Percentiles rank a stretch among this genome's conserved stretches.
These are phyloP conservation scores for Hydrotaea diabolus DNA, from an alignment of 2,888 invertebrate species.

Conservation along the genomic window DNA sequence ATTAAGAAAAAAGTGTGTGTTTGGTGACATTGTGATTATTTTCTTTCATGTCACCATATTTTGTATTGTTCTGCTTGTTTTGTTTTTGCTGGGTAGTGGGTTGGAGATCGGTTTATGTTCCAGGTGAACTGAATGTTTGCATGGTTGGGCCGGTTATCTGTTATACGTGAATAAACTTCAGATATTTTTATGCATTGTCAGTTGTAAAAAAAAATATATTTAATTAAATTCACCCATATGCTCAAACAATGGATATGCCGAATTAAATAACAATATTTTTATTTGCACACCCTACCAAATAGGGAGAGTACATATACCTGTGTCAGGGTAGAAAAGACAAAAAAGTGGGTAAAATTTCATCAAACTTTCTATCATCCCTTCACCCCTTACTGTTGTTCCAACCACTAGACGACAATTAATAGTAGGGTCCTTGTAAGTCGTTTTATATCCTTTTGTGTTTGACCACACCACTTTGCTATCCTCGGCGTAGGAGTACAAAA, in stretches of 20 bases:
- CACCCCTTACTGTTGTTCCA: too few relatives aligned
- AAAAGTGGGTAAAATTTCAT: too few relatives aligned
- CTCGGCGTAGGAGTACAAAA: too few relatives aligned
- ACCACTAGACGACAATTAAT: too few relatives aligned
- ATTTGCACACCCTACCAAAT: not conserved
- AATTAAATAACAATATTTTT: constrained; percentile 4
- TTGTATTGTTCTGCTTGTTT: not conserved
- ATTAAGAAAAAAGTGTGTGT: not conserved
- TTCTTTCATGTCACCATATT: constrained; percentile 12
- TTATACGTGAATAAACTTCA: constrained; percentile 32
- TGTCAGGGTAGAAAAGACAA: too few relatives aligned
- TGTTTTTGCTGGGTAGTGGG: not conserved
- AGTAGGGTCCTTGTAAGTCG: too few relatives aligned
- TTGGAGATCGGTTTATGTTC: constrained; percentile 20
- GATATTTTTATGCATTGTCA: constrained; percentile 41
- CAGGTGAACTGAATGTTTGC: constrained; percentile 6
- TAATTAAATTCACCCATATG: constrained; percentile 45
- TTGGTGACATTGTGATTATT: constrained; percentile 42
- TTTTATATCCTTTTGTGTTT: too few relatives aligned
- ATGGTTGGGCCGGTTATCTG: not conserved
- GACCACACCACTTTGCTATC: too few relatives aligned
- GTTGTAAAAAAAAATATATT: constrained; percentile 23
- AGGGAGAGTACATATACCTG: too few relatives aligned
- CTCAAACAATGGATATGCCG: not conserved
- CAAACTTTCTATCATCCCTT: too few relatives aligned